Evolutionary conservation across 2,113 vertebrate genomes (phyloP).

Genomic region (Corythornis cristatus): DNA sequence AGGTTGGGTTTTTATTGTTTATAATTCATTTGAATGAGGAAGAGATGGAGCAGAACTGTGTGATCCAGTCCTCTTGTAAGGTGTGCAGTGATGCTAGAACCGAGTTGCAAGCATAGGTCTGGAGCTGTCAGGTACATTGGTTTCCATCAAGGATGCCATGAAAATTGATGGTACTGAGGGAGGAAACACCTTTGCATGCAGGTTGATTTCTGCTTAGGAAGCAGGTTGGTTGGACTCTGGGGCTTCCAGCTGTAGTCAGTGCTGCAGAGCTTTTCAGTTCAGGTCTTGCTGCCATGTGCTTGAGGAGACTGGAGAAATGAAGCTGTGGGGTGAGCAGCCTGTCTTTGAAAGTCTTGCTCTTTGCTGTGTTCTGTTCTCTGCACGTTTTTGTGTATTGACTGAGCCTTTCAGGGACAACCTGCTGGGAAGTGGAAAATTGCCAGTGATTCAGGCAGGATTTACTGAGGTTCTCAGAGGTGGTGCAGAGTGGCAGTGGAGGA

Average conservation of each 20-base stretch:
- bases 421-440: neutral
- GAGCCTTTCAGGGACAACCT: constrained; percentile 15
- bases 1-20: neutral
- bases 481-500: neutral
- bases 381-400: constrained; percentile 16
- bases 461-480: neutral
- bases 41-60: neutral
- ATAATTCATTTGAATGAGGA: neutral
- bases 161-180: neutral
- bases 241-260: neutral
- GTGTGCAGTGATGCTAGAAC: neutral
- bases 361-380: neutral
- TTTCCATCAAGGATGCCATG: neutral
- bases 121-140: neutral
- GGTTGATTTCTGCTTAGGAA: neutral
- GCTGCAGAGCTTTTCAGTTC: neutral
- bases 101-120: neutral
- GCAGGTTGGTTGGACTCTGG: neutral
- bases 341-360: neutral
- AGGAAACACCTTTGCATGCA: neutral
- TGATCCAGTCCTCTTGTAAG: neutral
- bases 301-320: neutral
- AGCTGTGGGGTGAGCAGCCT: neutral
- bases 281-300: neutral
- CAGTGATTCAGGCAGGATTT: neutral